Conservation (phyloP, 2,888 invertebrate species). For the Oeneis ivallda region DNA sequence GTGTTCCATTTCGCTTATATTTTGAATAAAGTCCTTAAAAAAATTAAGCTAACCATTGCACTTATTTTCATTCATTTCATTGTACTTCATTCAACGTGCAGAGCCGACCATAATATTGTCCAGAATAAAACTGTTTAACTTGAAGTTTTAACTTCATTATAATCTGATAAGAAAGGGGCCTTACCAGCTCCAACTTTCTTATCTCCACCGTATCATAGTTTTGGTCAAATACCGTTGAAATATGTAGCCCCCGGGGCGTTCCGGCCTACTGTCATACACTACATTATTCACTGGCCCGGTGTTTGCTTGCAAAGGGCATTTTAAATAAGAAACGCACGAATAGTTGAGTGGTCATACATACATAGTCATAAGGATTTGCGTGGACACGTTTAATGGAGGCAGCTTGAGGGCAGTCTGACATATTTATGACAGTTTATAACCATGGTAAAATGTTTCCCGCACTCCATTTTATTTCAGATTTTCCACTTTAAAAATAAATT, state of each 20-base stretch:
- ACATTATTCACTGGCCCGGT: constrained; percentile 43
- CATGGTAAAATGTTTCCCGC: not conserved
- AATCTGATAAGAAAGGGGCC: too few relatives aligned
- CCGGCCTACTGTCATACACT: constrained; percentile 55
- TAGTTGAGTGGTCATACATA: constrained; percentile 35
- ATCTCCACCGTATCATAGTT: constrained; percentile 45
- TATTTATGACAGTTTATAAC: constrained; percentile 6
- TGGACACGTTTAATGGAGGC: constrained; percentile 19
- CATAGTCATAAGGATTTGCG: constrained; percentile 23
- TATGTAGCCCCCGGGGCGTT: constrained; percentile 67
- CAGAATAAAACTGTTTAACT: too few relatives aligned
- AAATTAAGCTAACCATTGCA: too few relatives aligned
- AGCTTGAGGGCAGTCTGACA: not conserved
- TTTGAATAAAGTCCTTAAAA: too few relatives aligned
- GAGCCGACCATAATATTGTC: too few relatives aligned
- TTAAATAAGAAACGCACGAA: constrained; percentile 43
- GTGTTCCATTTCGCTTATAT: too few relatives aligned
- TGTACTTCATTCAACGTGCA: too few relatives aligned
- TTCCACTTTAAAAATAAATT: too few relatives aligned
- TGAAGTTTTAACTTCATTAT: too few relatives aligned
- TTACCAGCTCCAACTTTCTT: constrained; percentile 41
- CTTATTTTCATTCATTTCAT: too few relatives aligned
- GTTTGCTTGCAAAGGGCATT: constrained; percentile 45
- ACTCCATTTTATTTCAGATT: too few relatives aligned
- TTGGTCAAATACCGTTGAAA: constrained; percentile 61